These are phyloP conservation scores for Chirona hameri DNA, from an alignment of 2,888 invertebrate species.

Conservation along the genomic window DNA sequence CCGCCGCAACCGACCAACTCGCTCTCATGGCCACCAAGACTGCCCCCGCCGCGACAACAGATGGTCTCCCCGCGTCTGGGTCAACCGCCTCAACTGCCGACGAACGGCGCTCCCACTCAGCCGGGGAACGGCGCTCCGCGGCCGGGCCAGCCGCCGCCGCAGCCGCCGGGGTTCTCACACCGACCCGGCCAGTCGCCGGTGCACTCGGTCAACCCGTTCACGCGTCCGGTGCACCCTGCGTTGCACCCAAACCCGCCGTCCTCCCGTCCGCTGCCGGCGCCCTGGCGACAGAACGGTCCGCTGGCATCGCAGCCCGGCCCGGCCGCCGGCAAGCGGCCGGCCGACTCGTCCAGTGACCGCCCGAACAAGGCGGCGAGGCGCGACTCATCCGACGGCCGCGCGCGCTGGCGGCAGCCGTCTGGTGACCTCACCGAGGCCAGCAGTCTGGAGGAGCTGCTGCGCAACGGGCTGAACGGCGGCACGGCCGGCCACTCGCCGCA, in stretches of 20 bases:
- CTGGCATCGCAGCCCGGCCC: not conserved
- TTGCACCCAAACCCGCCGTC: not conserved
- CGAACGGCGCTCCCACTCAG: not conserved
- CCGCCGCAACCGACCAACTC: not conserved
- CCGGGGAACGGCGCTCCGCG: not conserved
- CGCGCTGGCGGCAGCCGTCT: not conserved
- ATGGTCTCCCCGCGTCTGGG: not conserved
- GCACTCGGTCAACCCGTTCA: not conserved
- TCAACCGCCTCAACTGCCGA: not conserved
- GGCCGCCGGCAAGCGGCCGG: not conserved
- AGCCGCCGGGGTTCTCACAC: not conserved
- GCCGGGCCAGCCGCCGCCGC: not conserved
- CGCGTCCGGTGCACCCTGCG: not conserved
- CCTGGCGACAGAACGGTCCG: not conserved
- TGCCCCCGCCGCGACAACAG: not conserved
- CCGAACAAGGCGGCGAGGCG: not conserved
- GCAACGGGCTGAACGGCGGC: not conserved
- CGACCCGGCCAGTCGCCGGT: not conserved
- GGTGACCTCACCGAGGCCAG: not conserved
- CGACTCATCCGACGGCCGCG: not conserved
- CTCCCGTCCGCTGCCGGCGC: not conserved
- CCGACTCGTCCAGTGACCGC: not conserved
- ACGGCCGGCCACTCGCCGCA: slow-evolving; percentile 9
- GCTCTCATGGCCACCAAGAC: not conserved
- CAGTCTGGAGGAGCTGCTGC: slow-evolving; percentile 28